Evolutionary conservation across 2,797 vertebrate genomes (phyloP).

Genomic region (Decapterus maruadsi): DNA sequence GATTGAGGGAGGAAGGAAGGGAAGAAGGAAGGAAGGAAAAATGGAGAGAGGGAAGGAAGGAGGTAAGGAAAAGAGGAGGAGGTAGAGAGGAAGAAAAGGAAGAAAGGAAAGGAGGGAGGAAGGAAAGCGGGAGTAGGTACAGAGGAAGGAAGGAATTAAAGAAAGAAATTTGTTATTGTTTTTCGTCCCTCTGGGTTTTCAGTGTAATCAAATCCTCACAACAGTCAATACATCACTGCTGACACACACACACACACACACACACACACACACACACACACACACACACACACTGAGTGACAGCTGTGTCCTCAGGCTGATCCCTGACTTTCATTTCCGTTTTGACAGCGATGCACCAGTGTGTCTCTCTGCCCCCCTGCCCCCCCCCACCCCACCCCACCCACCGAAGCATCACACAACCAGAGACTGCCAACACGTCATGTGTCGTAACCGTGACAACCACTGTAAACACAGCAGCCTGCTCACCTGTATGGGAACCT

Average conservation of each 20-base stretch:
- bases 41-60: no score
- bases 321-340: slow-evolving; percentile 35
- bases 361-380: no score
- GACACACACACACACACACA: neutral
- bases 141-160: neutral
- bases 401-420: slow-evolving; percentile 11
- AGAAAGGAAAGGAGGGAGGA: no score
- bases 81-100: no score
- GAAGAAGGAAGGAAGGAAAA: no score
- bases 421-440: neutral
- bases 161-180: neutral
- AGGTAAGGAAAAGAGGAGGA: no score
- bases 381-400: neutral
- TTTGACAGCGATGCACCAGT: slow-evolving; percentile 30
- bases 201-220: slow-evolving; percentile 41
- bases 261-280: slow-evolving; percentile 21
- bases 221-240: slow-evolving; percentile 41
- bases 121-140: no score
- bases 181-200: slow-evolving; percentile 18
- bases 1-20: no score
- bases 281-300: slow-evolving; percentile 17
- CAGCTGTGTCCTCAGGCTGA: slow-evolving; percentile 48
- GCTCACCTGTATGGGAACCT: neutral
- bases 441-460: slow-evolving; percentile 5
- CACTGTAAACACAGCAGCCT: neutral